Evolutionary conservation across 2,888 invertebrate genomes (phyloP).

Genomic region (Elegia similella): DNA sequence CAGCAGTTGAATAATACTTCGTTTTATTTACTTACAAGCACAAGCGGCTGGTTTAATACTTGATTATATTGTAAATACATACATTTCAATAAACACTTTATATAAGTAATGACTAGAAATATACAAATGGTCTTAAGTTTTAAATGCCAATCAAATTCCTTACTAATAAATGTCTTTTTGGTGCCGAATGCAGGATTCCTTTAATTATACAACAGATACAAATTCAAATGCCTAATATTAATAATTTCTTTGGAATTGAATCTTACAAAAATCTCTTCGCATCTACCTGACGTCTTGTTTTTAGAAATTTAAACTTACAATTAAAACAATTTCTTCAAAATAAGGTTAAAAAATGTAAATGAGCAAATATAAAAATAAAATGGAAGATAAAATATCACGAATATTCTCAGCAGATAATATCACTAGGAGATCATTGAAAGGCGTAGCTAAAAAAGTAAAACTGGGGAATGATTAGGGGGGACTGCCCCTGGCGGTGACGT

Average conservation of each 20-base stretch:
- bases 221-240: neutral
- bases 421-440: neutral
- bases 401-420: conserved; percentile 1
- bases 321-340: neutral
- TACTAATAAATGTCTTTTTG: conserved; percentile 8
- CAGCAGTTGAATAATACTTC: conserved; percentile 3
- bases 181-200: neutral
- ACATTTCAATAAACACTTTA: conserved; percentile 5
- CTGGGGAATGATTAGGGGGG: conserved; percentile 27
- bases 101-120: conserved; percentile 23
- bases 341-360: conserved; percentile 12
- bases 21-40: conserved; percentile 17
- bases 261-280: neutral
- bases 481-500: conserved; percentile 60
- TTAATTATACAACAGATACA: too few relatives aligned
- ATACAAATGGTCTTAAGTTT: conserved; percentile 7
- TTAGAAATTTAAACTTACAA: neutral
- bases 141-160: neutral
- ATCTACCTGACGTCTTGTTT: neutral
- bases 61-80: neutral
- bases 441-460: neutral
- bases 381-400: conserved; percentile 18
- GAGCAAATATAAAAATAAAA: conserved; percentile 14
- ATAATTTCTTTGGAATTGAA: neutral
- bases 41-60: conserved; percentile 9